A percentile compares a stretch with the other conserved stretches of the same genome.
phyloP scores from a whole-genome alignment of 2,888 invertebrate species.

The Cephus spinipes region DNA sequence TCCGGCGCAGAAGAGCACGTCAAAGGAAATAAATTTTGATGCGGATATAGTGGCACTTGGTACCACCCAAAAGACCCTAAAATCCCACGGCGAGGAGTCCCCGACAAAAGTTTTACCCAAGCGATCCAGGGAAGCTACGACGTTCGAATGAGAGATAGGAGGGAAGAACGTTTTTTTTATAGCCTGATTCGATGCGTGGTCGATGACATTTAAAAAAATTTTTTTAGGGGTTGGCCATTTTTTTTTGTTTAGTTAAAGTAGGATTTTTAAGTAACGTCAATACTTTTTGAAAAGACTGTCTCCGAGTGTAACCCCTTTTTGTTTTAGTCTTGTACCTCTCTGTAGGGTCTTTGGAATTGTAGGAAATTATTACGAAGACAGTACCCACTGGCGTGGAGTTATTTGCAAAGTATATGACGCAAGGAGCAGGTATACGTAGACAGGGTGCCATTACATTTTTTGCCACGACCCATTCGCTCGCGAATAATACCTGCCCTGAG shows the following conservation, averaged over 20 bases:
- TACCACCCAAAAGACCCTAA: neutral
- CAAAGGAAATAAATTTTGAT: neutral
- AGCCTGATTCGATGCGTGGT: no score
- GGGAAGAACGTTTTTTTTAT: neutral
- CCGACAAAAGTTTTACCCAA: neutral
- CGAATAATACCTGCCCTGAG: neutral
- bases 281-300: neutral
- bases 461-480: neutral
- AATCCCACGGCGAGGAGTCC: neutral
- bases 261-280: neutral
- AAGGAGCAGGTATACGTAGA: neutral
- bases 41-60: neutral
- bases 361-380: neutral
- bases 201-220: neutral
- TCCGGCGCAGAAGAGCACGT: neutral
- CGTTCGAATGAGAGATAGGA: neutral
- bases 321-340: neutral
- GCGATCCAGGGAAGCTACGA: neutral
- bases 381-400: neutral
- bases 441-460: neutral
- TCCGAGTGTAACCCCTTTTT: neutral
- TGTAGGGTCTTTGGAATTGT: neutral
- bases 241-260: no score
- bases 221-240: accelerated
- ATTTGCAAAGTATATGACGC: neutral